A percentile compares a stretch with the other conserved stretches of the same genome.
Conservation (phyloP, 2,113 vertebrate genomes). For the Python bivittatus region DNA sequence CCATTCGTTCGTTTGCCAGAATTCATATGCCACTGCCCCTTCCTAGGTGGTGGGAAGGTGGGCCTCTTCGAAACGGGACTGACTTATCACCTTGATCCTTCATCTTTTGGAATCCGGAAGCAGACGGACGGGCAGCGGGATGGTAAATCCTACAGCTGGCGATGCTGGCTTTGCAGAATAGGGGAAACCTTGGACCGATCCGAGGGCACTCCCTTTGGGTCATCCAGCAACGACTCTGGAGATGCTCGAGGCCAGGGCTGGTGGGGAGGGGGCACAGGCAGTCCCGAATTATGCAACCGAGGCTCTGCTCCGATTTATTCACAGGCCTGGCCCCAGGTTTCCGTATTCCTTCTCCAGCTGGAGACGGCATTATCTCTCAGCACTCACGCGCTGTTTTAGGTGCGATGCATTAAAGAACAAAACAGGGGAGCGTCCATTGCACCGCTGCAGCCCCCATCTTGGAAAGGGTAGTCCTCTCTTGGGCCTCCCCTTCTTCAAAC, state of each 20-base stretch:
- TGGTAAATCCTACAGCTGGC: neutral
- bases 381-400: too few species aligned
- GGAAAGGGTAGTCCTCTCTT: too few species aligned
- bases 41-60: neutral
- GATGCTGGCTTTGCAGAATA: neutral
- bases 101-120: neutral
- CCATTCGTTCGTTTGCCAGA: neutral
- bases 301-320: too few species aligned
- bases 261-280: neutral
- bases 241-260: too few species aligned
- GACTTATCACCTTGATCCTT: neutral
- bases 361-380: too few species aligned
- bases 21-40: neutral
- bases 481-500: too few species aligned
- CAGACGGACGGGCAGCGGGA: neutral
- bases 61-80: neutral
- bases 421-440: too few species aligned
- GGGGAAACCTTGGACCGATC: neutral
- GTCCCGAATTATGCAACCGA: too few species aligned
- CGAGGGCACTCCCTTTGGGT: neutral
- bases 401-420: too few species aligned
- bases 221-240: neutral
- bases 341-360: too few species aligned
- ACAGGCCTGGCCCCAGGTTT: too few species aligned
- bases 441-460: too few species aligned